These are phyloP conservation scores for Mionectes macconnelli DNA, from an alignment of 2,113 vertebrate species.

Conservation along the genomic window DNA sequence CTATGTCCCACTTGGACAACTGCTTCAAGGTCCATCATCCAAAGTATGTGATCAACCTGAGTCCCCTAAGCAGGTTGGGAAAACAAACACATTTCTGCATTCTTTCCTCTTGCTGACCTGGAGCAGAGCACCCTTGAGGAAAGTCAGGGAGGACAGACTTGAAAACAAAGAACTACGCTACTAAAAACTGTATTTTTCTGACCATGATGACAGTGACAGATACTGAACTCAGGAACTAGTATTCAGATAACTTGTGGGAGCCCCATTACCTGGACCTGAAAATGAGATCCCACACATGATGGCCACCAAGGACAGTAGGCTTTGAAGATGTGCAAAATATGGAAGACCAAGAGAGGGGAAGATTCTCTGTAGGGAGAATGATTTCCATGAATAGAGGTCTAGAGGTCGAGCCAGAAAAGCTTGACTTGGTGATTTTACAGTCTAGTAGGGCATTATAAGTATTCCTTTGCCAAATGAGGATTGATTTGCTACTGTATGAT, in stretches of 20 bases:
- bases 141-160: neutral
- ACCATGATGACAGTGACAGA: neutral
- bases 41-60: neutral
- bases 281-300: neutral
- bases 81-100: neutral
- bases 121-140: neutral
- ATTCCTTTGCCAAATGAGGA: neutral
- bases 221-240: neutral
- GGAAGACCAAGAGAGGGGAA: neutral
- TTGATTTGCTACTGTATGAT: neutral
- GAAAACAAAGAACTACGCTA: neutral
- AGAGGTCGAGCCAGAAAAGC: neutral
- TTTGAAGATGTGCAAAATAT: neutral
- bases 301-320: neutral
- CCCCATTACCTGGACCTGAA: neutral
- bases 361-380: neutral
- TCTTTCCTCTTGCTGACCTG: neutral
- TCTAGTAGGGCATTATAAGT: neutral
- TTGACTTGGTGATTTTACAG: neutral
- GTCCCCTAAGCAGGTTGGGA: neutral
- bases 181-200: neutral
- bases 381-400: neutral
- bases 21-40: neutral
- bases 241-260: neutral
- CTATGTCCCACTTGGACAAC: neutral